Evolutionary conservation across 1,140 invertebrate species (phyloP), one percentile per base, ranked within the genome.

Genomic region (Anagrus nilaparvatae): DNA sequence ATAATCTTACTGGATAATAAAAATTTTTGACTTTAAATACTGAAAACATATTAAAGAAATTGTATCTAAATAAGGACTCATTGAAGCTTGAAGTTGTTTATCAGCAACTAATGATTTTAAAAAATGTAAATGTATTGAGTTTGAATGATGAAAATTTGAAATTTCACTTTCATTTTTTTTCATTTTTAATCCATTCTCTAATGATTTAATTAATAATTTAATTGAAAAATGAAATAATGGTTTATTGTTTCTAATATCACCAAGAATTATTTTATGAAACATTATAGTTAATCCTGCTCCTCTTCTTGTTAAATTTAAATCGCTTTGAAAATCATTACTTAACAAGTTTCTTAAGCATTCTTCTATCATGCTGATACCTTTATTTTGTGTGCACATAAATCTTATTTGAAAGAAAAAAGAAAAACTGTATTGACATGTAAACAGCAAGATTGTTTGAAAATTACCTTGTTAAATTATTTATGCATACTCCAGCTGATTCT

Each of bases 201-300:
- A 50, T 12, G 19, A 33, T 46, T 53, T 6, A 7, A 73, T 50
- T 28, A 67, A 50, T 14, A 16, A 36, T 43, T 54, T 10, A 5
- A 73, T 49, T 0, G 67, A 59, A 10, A 58, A 52, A 33, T 69
- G 68, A 4, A 72, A 39, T 25, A 69, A 46, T 20, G 63, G 57
- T 13, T 60, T 59, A 23, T 65, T 59, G 5, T 51, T 55, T 44
- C 72, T 70, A 42, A 67, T 64, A 54, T 86, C 82, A 50, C 71
- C 78, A 21, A 75, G 74, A 0, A 85, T 72, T 13, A 87, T 74
- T 51, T 73, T 76, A 41, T 84, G 77, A 44, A 87, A 74, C 61
- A 87, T 75, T 21, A 86, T 79, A 5, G 82, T 77, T 3, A 84
- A 67, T 17, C 85, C 86, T n/a, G 82, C 84, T 33, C 82, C 82